A percentile compares a stretch with the other conserved stretches of the same genome.
Conservation (phyloP, 2,888 invertebrate species). For the Hydrotaea cyrtoneurina region DNA sequence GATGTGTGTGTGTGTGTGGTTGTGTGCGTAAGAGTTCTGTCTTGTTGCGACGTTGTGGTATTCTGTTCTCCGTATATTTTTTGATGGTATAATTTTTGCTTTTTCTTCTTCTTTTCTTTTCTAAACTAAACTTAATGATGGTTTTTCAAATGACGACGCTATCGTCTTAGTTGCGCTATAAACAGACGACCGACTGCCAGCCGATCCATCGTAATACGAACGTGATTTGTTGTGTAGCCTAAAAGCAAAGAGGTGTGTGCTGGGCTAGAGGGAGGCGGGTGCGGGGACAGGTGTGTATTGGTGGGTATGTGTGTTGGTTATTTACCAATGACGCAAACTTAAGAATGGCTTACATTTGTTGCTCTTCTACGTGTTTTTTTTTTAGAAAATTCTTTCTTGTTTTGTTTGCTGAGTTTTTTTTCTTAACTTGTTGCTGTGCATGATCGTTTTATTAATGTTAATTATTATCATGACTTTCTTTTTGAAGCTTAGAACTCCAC, state of each 20-base stretch:
- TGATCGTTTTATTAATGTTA: conserved; percentile 60
- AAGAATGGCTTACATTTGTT: conserved; percentile 40
- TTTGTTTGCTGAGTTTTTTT: conserved; percentile 22
- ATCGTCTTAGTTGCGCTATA: conserved; percentile 25
- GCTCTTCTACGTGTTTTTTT: background rate
- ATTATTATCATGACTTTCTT: conserved; percentile 63
- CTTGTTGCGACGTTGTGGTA: background rate
- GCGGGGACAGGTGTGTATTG: background rate
- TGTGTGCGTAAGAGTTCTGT: background rate
- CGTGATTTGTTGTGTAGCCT: conserved; percentile 34
- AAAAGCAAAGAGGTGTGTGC: conserved; percentile 1
- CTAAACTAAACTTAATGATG: conserved; percentile 27
- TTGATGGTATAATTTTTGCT: background rate
- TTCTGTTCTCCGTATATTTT: background rate
- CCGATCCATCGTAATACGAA: conserved; percentile 47
- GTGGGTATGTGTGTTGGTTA: conserved; percentile 29
- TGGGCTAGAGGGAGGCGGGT: conserved; percentile 31
- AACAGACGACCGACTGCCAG: background rate
- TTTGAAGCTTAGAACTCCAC: conserved; percentile 54
- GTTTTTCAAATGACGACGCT: conserved; percentile 28
- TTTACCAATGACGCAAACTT: conserved; percentile 58
- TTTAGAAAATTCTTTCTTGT: conserved; percentile 24
- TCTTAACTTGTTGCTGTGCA: conserved; percentile 41
- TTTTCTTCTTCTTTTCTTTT: background rate
- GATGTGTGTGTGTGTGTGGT: conserved; percentile 6